Percentiles rank a stretch among this genome's conserved stretches.
These are phyloP conservation scores for Drosophila pseudotalamancana DNA, from an alignment of 2,888 invertebrate species.

Conservation along the genomic window DNA sequence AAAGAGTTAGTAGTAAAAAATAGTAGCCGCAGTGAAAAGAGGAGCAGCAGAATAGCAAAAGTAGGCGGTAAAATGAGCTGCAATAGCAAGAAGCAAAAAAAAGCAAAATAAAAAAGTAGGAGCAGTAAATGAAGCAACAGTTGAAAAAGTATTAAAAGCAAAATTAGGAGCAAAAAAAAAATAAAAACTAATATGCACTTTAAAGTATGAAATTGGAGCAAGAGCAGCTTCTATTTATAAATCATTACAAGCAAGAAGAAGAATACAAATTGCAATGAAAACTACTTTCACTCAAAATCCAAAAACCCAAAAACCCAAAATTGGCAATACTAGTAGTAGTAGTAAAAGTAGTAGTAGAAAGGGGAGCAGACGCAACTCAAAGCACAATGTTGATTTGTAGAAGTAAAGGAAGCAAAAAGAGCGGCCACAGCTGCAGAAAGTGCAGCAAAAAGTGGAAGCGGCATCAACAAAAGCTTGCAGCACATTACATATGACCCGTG, in stretches of 20 bases:
- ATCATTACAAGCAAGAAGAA: too few relatives aligned
- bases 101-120: conserved; percentile 2
- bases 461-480: neutral
- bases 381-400: neutral
- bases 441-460: neutral
- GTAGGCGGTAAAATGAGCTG: neutral
- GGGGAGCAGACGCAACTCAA: neutral
- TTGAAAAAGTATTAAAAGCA: neutral
- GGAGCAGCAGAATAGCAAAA: neutral
- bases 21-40: neutral
- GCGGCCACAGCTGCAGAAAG: neutral
- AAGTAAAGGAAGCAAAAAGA: neutral
- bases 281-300: too few relatives aligned
- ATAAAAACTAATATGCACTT: too few relatives aligned
- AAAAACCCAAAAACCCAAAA: too few relatives aligned
- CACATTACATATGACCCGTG: neutral
- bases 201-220: too few relatives aligned
- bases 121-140: neutral
- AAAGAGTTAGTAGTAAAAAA: neutral
- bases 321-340: neutral
- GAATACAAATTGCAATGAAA: too few relatives aligned
- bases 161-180: too few relatives aligned
- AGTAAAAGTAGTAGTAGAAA: neutral
- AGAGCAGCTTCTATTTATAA: too few relatives aligned
- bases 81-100: too few relatives aligned